phyloP scores from a whole-genome alignment of 2,797 vertebrate genomes.

The Rhinichthys osculus region DNA sequence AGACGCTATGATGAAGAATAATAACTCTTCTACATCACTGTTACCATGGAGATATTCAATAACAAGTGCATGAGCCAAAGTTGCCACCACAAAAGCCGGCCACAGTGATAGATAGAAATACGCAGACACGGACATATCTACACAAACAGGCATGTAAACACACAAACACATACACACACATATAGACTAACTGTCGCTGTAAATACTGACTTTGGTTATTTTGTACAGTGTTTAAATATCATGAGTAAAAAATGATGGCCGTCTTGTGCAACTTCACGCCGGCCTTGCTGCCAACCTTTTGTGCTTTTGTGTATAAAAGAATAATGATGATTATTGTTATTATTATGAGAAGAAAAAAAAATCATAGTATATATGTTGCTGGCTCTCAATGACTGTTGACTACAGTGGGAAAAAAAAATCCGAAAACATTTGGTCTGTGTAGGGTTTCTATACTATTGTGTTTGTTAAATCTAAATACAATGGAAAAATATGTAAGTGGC shows the following conservation, averaged over 20 bases:
- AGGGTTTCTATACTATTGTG: slow-evolving; percentile 79
- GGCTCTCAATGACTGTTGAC: slow-evolving; percentile 85
- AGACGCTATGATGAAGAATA: slow-evolving; percentile 6
- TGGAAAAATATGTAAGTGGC: slow-evolving; percentile 74
- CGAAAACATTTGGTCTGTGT: slow-evolving; percentile 77
- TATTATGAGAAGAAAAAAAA: slow-evolving; percentile 73
- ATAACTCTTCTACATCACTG: slow-evolving; percentile 41
- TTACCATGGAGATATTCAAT: slow-evolving; percentile 61
- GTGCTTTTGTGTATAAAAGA: slow-evolving; percentile 81
- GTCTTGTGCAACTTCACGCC: slow-evolving; percentile 82
- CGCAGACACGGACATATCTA: slow-evolving; percentile 69
- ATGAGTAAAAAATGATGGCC: slow-evolving; percentile 79
- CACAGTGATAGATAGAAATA: slow-evolving; percentile 70
- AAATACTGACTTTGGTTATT: slow-evolving; percentile 83
- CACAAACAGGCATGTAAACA: slow-evolving; percentile 71
- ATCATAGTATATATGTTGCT: slow-evolving; percentile 81
- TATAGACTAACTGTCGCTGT: slow-evolving; percentile 82
- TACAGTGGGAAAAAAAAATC: slow-evolving; percentile 74
- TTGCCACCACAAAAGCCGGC: slow-evolving; percentile 71
- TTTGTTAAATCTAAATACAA: slow-evolving; percentile 73
- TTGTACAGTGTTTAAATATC: slow-evolving; percentile 89
- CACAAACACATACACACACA: slow-evolving; percentile 66
- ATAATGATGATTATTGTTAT: slow-evolving; percentile 72
- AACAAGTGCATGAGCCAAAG: slow-evolving; percentile 74
- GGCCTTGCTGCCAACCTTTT: slow-evolving; percentile 84